Conservation (phyloP, 1,140 invertebrate genomes). For the Eulimnadia texana region DNA sequence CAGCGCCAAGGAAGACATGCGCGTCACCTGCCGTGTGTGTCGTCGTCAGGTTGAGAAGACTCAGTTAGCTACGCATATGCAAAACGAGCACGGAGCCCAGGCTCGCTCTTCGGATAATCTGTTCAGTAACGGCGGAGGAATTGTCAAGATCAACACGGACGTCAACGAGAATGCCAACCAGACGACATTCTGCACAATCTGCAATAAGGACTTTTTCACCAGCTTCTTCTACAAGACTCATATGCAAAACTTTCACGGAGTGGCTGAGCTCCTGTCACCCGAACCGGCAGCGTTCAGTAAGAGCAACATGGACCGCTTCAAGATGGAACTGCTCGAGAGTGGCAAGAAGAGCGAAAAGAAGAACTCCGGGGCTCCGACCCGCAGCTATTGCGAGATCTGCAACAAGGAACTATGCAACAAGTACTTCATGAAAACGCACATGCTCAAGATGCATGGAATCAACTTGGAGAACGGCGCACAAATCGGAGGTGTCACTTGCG, state of each 20-base stretch:
- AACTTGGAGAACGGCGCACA: constrained; percentile 82
- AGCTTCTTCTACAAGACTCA: constrained; percentile 43
- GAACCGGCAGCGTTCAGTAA: constrained; percentile 14
- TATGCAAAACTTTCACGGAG: constrained; percentile 33
- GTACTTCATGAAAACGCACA: constrained; percentile 99
- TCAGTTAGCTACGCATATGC: constrained; percentile 40
- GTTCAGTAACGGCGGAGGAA: neutral
- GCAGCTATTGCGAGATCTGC: constrained; percentile 94
- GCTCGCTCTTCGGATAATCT: constrained; percentile 25
- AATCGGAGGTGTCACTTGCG: constrained; percentile 83
- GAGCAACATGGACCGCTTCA: constrained; percentile 4
- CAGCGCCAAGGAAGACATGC: constrained; percentile 40
- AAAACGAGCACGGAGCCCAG: constrained; percentile 40
- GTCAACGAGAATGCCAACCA: neutral
- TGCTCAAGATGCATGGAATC: constrained; percentile 98
- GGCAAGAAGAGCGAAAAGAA: constrained; percentile 12
- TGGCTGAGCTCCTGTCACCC: constrained; percentile 3
- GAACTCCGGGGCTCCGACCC: constrained; percentile 34
- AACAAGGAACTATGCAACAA: constrained; percentile 99
- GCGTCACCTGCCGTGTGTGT: constrained; percentile 38
- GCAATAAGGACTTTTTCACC: constrained; percentile 42
- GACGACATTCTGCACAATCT: constrained; percentile 27
- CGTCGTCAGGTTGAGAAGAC: constrained; percentile 40
- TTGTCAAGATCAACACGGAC: constrained; percentile 11
- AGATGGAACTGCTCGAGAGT: neutral